phyloP scores from a whole-genome alignment of 1,140 invertebrate genomes.

The Microplitis demolitor region DNA sequence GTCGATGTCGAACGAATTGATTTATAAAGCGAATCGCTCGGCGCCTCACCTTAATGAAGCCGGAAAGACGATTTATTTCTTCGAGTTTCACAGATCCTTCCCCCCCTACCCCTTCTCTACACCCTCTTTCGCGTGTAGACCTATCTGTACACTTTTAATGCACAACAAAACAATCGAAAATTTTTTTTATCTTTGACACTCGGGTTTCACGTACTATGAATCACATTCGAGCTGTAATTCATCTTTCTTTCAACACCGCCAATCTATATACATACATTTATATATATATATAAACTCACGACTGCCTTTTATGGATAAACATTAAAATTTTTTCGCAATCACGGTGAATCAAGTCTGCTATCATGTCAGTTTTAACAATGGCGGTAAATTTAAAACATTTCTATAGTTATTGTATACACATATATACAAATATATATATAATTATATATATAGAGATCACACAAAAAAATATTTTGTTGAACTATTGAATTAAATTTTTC shows the following conservation, averaged over 20 bases:
- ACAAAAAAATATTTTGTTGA: too few species aligned
- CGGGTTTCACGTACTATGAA: slow-evolving; percentile 3
- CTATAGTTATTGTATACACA: too few species aligned
- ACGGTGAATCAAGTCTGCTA: too few species aligned
- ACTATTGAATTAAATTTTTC: too few species aligned
- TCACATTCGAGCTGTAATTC: slow-evolving; percentile 5
- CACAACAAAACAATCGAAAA: background rate
- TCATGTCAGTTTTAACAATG: too few species aligned
- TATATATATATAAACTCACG: background rate
- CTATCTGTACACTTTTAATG: too few species aligned
- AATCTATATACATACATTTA: background rate
- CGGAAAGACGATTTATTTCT: slow-evolving; percentile 28
- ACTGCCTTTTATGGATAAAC: background rate
- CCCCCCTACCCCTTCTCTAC: background rate
- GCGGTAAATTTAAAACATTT: too few species aligned
- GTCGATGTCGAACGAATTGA: slow-evolving; percentile 18
- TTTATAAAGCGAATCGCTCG: slow-evolving; percentile 19
- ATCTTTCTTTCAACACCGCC: background rate
- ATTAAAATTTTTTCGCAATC: background rate
- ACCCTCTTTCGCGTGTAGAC: background rate
- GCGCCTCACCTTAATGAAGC: slow-evolving; percentile 25
- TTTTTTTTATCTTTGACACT: background rate
- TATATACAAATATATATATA: too few species aligned
- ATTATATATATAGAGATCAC: too few species aligned
- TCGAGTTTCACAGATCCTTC: slow-evolving; percentile 12